A percentile compares a stretch with the other conserved stretches of the same genome.
These are phyloP conservation scores for Myotis lucifugus DNA, from an alignment of 2,113 vertebrate species.

Conservation along the genomic window DNA sequence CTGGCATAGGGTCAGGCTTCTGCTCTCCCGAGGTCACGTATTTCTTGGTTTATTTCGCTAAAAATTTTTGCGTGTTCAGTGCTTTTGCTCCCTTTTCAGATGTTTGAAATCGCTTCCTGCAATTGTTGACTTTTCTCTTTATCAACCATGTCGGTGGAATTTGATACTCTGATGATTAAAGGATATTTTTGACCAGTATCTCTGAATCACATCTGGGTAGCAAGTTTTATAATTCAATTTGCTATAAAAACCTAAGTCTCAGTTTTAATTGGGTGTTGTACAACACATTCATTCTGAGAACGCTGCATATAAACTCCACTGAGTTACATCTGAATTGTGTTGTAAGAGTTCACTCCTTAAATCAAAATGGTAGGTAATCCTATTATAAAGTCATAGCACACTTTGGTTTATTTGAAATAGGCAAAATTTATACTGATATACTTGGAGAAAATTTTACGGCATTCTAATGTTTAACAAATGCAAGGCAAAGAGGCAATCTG, in stretches of 20 bases:
- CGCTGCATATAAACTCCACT: background rate
- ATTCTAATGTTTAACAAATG: conserved; percentile 26
- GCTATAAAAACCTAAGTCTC: background rate
- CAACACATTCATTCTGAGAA: background rate
- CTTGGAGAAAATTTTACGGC: background rate
- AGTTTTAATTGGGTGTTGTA: background rate
- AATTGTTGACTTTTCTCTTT: background rate
- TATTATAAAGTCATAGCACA: background rate
- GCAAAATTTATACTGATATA: conserved; percentile 39
- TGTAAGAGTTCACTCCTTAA: background rate
- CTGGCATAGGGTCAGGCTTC: background rate
- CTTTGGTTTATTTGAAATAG: conserved; percentile 42
- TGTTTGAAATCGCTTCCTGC: background rate
- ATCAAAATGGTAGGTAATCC: background rate
- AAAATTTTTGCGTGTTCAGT: background rate
- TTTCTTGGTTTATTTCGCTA: conserved; percentile 13
- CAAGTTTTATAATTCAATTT: conserved; percentile 42
- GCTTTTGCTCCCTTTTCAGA: background rate
- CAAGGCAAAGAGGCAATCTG: conserved; percentile 32
- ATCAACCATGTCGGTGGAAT: background rate
- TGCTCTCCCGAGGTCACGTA: background rate
- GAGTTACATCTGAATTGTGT: conserved; percentile 22
- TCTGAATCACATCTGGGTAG: background rate
- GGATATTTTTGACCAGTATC: conserved; percentile 23
- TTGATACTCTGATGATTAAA: conserved; percentile 32